Conservation (phyloP, 2,113 vertebrate genomes). For the Amblyornis subalaris region DNA sequence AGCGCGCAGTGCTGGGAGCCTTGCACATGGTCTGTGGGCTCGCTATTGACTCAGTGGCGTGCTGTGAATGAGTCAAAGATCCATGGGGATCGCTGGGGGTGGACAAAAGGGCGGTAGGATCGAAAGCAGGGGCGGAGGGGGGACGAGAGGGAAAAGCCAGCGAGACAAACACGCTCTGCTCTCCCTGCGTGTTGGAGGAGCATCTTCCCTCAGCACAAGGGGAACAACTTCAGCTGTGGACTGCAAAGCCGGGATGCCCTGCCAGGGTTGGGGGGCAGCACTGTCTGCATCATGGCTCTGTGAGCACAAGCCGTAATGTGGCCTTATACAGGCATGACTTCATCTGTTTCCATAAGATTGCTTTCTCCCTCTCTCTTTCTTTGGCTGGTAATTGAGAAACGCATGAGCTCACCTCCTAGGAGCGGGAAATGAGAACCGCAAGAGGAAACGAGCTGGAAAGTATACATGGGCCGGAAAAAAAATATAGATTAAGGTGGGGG, state of each 20-base stretch:
- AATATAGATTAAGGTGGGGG: constrained; percentile 19
- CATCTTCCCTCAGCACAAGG: background rate
- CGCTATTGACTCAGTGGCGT: constrained; percentile 31
- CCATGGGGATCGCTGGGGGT: background rate
- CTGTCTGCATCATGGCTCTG: background rate
- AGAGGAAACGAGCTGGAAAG: constrained; percentile 69
- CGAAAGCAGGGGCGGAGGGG: background rate
- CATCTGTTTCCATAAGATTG: constrained; percentile 68
- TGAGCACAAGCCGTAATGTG: background rate
- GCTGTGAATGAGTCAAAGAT: constrained; percentile 49
- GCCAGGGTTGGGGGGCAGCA: background rate
- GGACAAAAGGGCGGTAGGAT: background rate
- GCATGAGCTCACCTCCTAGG: constrained; percentile 68
- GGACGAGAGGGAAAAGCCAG: background rate
- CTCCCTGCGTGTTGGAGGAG: accelerated
- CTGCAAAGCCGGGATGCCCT: background rate
- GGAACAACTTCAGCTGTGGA: background rate
- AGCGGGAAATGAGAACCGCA: constrained; percentile 65
- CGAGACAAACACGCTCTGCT: accelerated
- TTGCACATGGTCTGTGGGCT: constrained; percentile 18
- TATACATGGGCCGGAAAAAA: constrained; percentile 37
- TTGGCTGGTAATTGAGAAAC: constrained; percentile 65
- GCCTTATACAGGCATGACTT: constrained; percentile 63
- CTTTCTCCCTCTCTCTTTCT: constrained; percentile 54
- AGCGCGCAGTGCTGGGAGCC: background rate